Evolutionary conservation across 2,888 invertebrate genomes (phyloP), one percentile per base, ranked within the genome.

Genomic region (Philonicus albiceps): DNA sequence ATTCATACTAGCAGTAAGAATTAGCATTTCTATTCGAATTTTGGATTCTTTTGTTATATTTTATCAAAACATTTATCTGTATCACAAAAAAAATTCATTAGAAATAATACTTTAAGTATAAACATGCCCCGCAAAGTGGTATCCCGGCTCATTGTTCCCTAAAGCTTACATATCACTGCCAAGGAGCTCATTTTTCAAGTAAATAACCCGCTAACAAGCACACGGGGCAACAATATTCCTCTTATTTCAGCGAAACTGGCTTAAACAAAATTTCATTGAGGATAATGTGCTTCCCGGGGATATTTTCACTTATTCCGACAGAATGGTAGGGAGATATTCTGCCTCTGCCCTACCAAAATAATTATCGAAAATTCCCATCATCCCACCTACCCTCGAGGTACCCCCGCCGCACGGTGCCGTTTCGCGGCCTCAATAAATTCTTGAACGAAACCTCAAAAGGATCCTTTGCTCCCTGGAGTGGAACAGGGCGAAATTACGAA

Each of bases 401-500:
- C n/a, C 30, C 53, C n/a, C 64, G 64, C 7, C 53, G 0, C 6
- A n/a, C 19, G 53, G 19, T 7, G 53, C 27, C 64, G 27, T 27
- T 64, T 31, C 64, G 22, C 49, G 72, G 34, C 83, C 34, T 30
- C 83, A 83, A 83, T 83, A 83, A 83, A 83, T 83, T 83, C 64
- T 83, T 83, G 40, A 83, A 37, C 37, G 34, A 83, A 83, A 83
- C 83, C 83, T 72, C 37, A 83, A 83, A 83, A 83, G 83, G 83
- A 83, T 83, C 83, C 83, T 55, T 83, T 31, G 31, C 34, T 72
- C 83, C 34, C 83, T 19, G 64, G 64, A 83, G 64, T 83, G 31
- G 83, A 83, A 72, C 83, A 55, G 27, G 49, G 31, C 74, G 74
- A 86, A 86, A 86, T 86, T 86, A 86, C 81, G 81, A 86, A 86